phyloP scores from a whole-genome alignment of 2,888 invertebrate species.

The Tetheella fluctuosa region DNA sequence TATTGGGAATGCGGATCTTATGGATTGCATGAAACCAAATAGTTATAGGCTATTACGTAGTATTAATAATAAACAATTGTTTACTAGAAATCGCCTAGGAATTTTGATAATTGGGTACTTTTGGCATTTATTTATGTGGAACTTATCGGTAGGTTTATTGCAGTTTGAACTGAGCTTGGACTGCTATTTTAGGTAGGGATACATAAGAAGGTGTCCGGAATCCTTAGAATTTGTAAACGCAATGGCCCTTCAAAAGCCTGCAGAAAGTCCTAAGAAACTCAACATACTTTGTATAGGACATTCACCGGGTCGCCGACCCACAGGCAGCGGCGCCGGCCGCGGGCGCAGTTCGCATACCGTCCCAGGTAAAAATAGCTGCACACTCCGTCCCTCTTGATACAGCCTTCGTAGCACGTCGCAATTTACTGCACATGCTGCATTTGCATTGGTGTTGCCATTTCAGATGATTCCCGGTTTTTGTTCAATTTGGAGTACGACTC shows the following conservation, averaged over 20 bases:
- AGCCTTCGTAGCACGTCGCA: constrained; percentile 20
- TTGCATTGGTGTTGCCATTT: constrained; percentile 4
- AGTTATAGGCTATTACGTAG: background rate
- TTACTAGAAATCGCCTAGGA: background rate
- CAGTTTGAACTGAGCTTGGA: no score
- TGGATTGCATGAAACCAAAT: constrained; percentile 11
- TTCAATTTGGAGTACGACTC: no score
- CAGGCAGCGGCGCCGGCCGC: no score
- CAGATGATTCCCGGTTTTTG: background rate
- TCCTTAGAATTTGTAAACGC: background rate
- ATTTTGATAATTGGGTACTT: background rate
- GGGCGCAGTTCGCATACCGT: constrained; percentile 50
- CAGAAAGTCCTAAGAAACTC: background rate
- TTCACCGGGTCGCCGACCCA: constrained; percentile 51
- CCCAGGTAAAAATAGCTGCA: constrained; percentile 51
- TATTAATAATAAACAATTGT: background rate
- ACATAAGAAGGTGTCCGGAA: no score
- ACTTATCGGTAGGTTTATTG: no score
- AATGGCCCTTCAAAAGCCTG: background rate
- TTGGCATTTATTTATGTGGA: background rate
- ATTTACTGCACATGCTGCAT: constrained; percentile 2
- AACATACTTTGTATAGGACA: constrained; percentile 20
- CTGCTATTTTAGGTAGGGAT: no score
- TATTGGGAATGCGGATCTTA: constrained; percentile 14
- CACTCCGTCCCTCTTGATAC: constrained; percentile 20